Conservation (phyloP, 2,888 invertebrate species). For the Erpobdella octoculata region DNA sequence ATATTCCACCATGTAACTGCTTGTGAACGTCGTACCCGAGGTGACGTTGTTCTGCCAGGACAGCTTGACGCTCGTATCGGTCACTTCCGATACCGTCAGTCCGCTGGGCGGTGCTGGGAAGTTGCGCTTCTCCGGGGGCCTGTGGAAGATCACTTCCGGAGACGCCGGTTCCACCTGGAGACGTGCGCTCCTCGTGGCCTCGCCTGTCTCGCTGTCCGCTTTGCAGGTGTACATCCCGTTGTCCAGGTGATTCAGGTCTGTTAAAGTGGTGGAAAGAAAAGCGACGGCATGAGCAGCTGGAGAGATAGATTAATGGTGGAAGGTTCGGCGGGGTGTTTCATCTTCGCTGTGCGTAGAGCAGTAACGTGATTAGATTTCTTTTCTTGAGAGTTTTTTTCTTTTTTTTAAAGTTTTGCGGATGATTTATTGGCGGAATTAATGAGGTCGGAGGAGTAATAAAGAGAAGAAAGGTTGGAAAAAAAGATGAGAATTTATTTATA, state of each 20-base stretch:
- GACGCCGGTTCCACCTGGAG: constrained; percentile 52
- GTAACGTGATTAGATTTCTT: neutral
- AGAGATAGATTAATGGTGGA: too few relatives aligned
- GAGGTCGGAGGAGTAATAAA: too few relatives aligned
- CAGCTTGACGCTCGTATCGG: constrained; percentile 35
- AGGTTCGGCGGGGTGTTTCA: too few relatives aligned
- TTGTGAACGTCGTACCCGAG: constrained; percentile 36
- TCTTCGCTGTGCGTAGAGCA: neutral
- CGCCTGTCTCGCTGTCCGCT: constrained; percentile 70
- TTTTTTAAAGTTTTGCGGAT: too few relatives aligned
- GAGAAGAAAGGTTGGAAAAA: too few relatives aligned
- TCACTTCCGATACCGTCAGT: constrained; percentile 32
- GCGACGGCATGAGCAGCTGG: too few relatives aligned
- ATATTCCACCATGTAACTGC: constrained; percentile 36
- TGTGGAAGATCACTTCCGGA: constrained; percentile 47
- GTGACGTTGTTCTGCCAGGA: constrained; percentile 37
- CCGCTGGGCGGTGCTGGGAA: constrained; percentile 38
- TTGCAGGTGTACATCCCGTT: constrained; percentile 73
- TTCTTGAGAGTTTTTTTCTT: neutral
- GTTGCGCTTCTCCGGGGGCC: constrained; percentile 38
- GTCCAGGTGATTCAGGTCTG: constrained; percentile 59
- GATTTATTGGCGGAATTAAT: too few relatives aligned
- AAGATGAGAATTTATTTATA: too few relatives aligned
- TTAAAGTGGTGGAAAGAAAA: neutral
- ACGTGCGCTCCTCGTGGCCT: constrained; percentile 54